Evolutionary conservation across 2,888 invertebrate species (phyloP).

Genomic region (Caenorhabditis sp.): DNA sequence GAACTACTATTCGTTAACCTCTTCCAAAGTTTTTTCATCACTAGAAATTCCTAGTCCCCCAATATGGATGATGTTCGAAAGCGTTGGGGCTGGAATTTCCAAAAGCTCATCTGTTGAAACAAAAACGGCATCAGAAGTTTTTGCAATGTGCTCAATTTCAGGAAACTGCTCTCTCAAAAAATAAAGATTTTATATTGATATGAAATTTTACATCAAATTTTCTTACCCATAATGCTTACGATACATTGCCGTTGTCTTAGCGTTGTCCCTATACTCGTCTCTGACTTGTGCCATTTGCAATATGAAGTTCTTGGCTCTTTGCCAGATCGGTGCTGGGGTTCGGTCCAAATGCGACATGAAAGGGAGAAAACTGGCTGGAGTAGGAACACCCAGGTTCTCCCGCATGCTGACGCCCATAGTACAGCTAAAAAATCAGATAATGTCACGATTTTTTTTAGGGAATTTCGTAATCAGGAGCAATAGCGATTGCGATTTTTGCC

Average conservation of each 20-base stretch:
- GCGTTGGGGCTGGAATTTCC: conserved; percentile 72
- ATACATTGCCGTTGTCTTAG: conserved; percentile 38
- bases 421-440: conserved; percentile 42
- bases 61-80: conserved; percentile 72
- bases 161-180: conserved; percentile 69
- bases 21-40: conserved; percentile 12
- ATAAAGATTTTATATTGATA: background rate
- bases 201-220: background rate
- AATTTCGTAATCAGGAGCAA: too few species aligned
- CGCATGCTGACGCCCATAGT: conserved; percentile 61
- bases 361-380: conserved; percentile 51
- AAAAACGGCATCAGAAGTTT: conserved; percentile 72
- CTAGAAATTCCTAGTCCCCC: conserved; percentile 67
- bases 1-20: too few species aligned
- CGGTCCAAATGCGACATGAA: conserved; percentile 42
- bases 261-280: conserved; percentile 42
- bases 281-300: conserved; percentile 30
- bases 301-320: conserved; percentile 42
- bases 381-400: conserved; percentile 48
- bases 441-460: too few species aligned
- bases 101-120: conserved; percentile 73
- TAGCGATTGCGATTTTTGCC: too few species aligned
- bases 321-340: conserved; percentile 47
- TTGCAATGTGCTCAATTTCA: conserved; percentile 58
- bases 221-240: conserved; percentile 49